Evolutionary conservation across 1,140 invertebrate genomes (phyloP), one percentile per base, ranked within the genome.

Genomic region (Cyclargus thomasi): DNA sequence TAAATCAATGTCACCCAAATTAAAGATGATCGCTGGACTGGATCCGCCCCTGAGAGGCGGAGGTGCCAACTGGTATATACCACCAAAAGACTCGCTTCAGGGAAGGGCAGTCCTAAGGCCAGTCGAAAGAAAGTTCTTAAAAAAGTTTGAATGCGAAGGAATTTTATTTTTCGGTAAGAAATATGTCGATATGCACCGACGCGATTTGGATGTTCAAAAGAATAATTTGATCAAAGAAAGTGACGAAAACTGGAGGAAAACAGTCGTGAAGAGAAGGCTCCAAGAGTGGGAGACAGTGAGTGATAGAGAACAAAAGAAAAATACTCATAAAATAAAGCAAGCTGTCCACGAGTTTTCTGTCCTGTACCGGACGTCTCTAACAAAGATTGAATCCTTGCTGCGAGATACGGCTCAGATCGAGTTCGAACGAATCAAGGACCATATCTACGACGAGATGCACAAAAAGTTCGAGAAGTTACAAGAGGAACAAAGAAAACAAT

Each of bases 31-130:
- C 1, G 85, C 85, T 17, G 86, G 85, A 0, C 70, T 90, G 0
- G 82, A 87, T 64, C 87, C 87, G 0, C 75, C 75, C 0, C 71
- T 90, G 71, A 83, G 84, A 75, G 87, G 85, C 0, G 85, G 82
- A 0, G 85, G 87, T 0, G 76, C 53, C 62, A 81, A 88, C 20
- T 90, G 85, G 87, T 87, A 75, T 59, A 64, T 82, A 17, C 78
- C 83, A 20, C 87, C 87, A 8, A 62, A 74, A 20, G 82, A 84
- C 4, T 62, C 87, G 1, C 71, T 88, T 3, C 35, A 79, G 63
- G 77, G 83, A 18, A 78, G 77, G 68, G 68, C 73, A 10, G 81
- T 87, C 10, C 59, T 86, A 36, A 84, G 81, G 67, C 85, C 87
- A 0, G 20, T 80, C 0, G 74, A 81, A 67, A 83, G 79, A 63